Evolutionary conservation across 2,888 invertebrate species (phyloP).

Genomic region (Acronicta aceris): DNA sequence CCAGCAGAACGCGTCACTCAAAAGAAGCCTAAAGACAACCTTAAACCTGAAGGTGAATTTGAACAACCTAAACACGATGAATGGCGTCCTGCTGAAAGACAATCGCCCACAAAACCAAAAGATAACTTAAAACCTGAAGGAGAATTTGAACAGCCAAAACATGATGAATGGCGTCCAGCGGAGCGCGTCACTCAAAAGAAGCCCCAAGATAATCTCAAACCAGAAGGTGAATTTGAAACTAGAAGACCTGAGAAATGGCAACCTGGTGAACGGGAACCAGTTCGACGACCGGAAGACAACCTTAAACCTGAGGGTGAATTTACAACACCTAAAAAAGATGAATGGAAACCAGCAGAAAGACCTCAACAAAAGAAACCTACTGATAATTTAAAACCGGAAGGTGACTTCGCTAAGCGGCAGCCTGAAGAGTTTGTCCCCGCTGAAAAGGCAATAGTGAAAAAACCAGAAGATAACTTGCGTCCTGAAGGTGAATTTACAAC

Average conservation of each 20-base stretch:
- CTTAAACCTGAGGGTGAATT: conserved; percentile 77
- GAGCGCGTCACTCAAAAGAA: conserved; percentile 69
- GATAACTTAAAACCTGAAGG: conserved; percentile 89
- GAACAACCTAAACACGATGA: conserved; percentile 44
- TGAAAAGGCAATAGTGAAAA: conserved; percentile 75
- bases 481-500: conserved; percentile 90
- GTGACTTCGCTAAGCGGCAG: conserved; percentile 82
- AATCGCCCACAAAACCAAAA: conserved; percentile 78
- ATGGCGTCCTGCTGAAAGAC: conserved; percentile 83
- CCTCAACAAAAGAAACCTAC: conserved; percentile 76
- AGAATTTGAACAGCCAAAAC: conserved; percentile 80
- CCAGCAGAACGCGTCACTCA: conserved; percentile 86
- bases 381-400: conserved; percentile 89
- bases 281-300: conserved; percentile 73
- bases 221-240: conserved; percentile 71
- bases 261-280: conserved; percentile 70
- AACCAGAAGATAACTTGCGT: conserved; percentile 51
- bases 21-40: conserved; percentile 87
- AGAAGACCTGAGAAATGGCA: conserved; percentile 78
- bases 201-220: conserved; percentile 82
- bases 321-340: conserved; percentile 80
- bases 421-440: conserved; percentile 76
- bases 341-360: conserved; percentile 83
- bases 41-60: conserved; percentile 88
- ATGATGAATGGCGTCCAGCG: conserved; percentile 73